Base-by-base conservation (phyloP, 2,888 invertebrate genomes). In the Halocaridina rubra region DNA sequence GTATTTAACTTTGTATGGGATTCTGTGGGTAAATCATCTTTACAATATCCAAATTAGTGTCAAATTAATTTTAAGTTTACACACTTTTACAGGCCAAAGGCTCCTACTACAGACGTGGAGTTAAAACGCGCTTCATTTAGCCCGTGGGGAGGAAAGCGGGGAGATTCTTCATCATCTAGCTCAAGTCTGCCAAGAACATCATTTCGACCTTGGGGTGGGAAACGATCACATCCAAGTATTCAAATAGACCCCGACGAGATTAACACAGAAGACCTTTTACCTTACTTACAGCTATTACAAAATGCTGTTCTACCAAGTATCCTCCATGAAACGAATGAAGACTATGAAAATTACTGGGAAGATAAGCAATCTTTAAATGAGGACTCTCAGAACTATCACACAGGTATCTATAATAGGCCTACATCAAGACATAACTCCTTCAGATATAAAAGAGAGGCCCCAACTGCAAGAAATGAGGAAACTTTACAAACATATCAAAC, bases 51-150 rank as follows among this genome's bases (percentile, higher is more conserved):
- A n/a, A n/a, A n/a, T n/a, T n/a, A n/a, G n/a, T n/a, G n/a, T n/a
- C n/a, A n/a, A n/a, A n/a, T n/a, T n/a, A n/a, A n/a, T n/a, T n/a
- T n/a, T n/a, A n/a, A n/a, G n/a, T n/a, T n/a, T n/a, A n/a, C n/a
- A n/a, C n/a, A 13, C 27, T 39, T 46, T 39, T 46, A 10, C 74
- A 22, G 74, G 27, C 77, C 32, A 13, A 30, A 3, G 10, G 19
- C 22, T 8, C 78, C 67, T 10, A 13, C 69, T 10, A 16, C 27
- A 7, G 79, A 79, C n/a, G 67, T 64, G 10, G 75, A 81, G 22
- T 22, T 81, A 24, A 81, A 81, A 53, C 74, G 81, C 16, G 81
- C 81, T n/a, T 24, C 75, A 8, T 81, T 75, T 67, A 74, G 39
- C 13, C 81, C 74, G 7, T 75, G 69, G 75, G 76, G 76, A 53